Base-by-base conservation (phyloP, 2,888 invertebrate genomes). In the Halictus ligatus region DNA sequence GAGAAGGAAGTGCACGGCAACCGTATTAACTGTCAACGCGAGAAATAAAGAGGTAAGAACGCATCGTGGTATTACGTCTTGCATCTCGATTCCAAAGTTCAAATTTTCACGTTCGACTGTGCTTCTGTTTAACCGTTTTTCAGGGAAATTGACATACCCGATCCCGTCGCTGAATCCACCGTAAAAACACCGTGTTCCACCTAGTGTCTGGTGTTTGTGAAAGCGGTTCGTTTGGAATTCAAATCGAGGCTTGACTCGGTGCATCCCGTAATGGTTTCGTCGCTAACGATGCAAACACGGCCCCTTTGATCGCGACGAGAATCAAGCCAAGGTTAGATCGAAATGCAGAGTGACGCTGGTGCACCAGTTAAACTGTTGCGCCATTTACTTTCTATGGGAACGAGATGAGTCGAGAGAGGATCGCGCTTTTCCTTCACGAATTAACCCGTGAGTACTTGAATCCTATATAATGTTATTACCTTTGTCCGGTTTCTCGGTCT, bases 311-410 rank as follows among this genome's bases (percentile, higher is more conserved):
- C 48, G 18, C 54, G 74, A 29, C 48, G 73, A 50, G 77, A 82
- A 83, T 60, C 43, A 74, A 82, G 77, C 43, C 83, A 84, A 84
- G 84, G 84, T 82, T 78, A 50, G 29, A 54, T 69, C 77, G 58
- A 73, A 54, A 43, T 40, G 48, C 54, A 10, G 67, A 76, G 54
- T 40, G 60, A 83, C 43, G 48, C 35, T 58, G 6, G 15, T 78
- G 69, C 58, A 67, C 43, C n/a, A n/a, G 84, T 60, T 82, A 82
- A 82, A 84, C 46, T 76, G 46, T 82, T 74, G 48, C 48, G 43
- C 46, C 48, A 73, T 84, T 46, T 25, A 25, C 77, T 69, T 74
- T 60, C 73, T 75, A 82, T n/a, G 84, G 84, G 6, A 35, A 69
- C 25, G 76, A 46, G 5, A 21, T 4, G 40, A 58, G 76, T 48